These are phyloP conservation scores for Smittia sp. DNA, from an alignment of 2,888 invertebrate species.

Conservation along the genomic window DNA sequence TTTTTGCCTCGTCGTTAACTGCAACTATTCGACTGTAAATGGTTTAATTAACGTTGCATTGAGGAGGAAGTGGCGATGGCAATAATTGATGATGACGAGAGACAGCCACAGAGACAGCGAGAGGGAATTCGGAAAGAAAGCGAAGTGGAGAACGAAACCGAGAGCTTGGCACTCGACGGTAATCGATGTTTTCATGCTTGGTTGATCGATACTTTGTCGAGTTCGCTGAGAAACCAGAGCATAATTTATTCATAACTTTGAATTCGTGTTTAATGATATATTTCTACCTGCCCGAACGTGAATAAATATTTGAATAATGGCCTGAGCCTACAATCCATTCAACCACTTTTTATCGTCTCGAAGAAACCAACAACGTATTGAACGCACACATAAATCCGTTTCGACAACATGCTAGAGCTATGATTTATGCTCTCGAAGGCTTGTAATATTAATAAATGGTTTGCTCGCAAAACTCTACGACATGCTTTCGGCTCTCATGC, in stretches of 20 bases:
- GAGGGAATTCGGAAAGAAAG: neutral
- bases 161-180: too few species aligned
- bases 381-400: slow-evolving; percentile 18
- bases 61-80: neutral
- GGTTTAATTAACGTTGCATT: slow-evolving; percentile 14
- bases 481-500: neutral
- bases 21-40: slow-evolving; percentile 21
- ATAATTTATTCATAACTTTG: neutral
- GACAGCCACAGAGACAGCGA: neutral
- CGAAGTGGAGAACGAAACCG: neutral
- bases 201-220: neutral
- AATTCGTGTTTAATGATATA: neutral
- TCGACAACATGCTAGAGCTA: slow-evolving; percentile 24
- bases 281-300: neutral
- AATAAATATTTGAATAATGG: slow-evolving; percentile 33
- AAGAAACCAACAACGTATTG: neutral
- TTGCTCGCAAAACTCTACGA: neutral
- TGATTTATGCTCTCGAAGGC: slow-evolving; percentile 17
- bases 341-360: neutral
- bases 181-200: neutral
- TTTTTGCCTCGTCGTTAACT: neutral
- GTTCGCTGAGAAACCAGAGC: neutral
- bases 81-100: slow-evolving; percentile 23
- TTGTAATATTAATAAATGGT: slow-evolving; percentile 10
- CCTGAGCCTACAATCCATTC: neutral